phyloP scores from a whole-genome alignment of 1,140 invertebrate genomes.

The Rhagoletis pomonella region DNA sequence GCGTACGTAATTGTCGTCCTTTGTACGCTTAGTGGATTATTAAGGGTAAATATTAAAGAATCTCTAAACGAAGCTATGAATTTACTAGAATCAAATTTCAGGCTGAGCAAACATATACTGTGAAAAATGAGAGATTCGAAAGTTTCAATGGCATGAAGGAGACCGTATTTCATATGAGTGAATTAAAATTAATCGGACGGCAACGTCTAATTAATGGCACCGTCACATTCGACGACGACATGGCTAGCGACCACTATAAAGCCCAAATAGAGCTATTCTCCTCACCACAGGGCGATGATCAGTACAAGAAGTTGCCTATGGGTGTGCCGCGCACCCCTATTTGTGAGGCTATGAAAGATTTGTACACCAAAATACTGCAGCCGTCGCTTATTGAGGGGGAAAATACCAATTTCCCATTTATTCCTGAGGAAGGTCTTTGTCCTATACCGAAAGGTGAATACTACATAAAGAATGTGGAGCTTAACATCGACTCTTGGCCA shows the following conservation, averaged over 20 bases:
- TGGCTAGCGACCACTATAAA: slow-evolving; percentile 64
- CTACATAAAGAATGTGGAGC: slow-evolving; percentile 64
- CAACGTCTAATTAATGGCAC: slow-evolving; percentile 65
- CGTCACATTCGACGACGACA: slow-evolving; percentile 63
- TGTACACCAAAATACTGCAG: slow-evolving; percentile 68
- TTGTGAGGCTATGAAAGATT: slow-evolving; percentile 69
- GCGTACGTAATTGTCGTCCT: not conserved
- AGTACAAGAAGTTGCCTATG: slow-evolving; percentile 67
- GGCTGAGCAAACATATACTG: slow-evolving; percentile 66
- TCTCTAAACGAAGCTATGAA: not conserved
- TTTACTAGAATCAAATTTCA: slow-evolving; percentile 21
- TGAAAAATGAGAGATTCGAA: slow-evolving; percentile 65
- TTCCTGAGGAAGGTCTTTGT: slow-evolving; percentile 64
- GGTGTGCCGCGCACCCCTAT: slow-evolving; percentile 65
- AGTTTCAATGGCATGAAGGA: slow-evolving; percentile 65
- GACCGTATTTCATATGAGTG: slow-evolving; percentile 62
- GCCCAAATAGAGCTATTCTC: slow-evolving; percentile 67
- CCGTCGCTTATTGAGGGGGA: slow-evolving; percentile 64
- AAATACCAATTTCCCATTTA: slow-evolving; percentile 65
- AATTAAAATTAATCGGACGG: slow-evolving; percentile 62
- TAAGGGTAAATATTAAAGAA: too few relatives aligned
- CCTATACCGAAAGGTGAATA: slow-evolving; percentile 67
- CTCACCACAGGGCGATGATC: slow-evolving; percentile 66
- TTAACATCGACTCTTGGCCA: slow-evolving; percentile 68
- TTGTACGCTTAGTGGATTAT: not conserved